Conservation (phyloP, 2,797 vertebrate species). For the Enoplosus armatus region DNA sequence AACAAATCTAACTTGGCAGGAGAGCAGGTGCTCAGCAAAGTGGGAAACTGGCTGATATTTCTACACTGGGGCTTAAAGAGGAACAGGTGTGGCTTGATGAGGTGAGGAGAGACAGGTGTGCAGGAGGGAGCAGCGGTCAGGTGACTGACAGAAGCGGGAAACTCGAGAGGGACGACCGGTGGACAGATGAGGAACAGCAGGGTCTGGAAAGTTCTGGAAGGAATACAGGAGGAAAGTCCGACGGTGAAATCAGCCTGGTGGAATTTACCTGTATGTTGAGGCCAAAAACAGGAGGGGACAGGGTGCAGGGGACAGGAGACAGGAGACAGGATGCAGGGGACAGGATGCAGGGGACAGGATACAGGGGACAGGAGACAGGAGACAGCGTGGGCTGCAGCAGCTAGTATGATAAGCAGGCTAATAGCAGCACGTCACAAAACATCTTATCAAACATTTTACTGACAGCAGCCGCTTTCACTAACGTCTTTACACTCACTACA, state of each 20-base stretch:
- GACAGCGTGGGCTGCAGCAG: too few species aligned
- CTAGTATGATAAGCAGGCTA: too few species aligned
- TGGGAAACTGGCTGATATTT: background rate
- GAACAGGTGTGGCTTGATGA: background rate
- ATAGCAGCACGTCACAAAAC: too few species aligned
- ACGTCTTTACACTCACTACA: too few species aligned
- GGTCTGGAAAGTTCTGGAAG: background rate
- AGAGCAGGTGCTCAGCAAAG: background rate
- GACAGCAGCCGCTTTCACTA: too few species aligned
- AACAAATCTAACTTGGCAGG: background rate
- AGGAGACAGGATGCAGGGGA: too few species aligned
- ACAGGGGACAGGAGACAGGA: background rate
- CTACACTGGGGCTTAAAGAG: background rate
- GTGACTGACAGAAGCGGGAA: background rate
- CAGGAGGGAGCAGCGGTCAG: background rate
- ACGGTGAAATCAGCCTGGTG: too few species aligned
- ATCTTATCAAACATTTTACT: too few species aligned
- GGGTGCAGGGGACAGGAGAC: too few species aligned
- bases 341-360: too few species aligned
- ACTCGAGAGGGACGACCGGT: background rate
- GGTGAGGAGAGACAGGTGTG: background rate
- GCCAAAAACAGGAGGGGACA: background rate
- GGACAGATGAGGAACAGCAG: background rate
- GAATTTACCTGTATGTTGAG: too few species aligned
- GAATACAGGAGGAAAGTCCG: background rate